Percentiles rank a stretch among this genome's conserved stretches.
phyloP scores from a whole-genome alignment of 2,113 vertebrate genomes.

The Cricetomys ansorgei region DNA sequence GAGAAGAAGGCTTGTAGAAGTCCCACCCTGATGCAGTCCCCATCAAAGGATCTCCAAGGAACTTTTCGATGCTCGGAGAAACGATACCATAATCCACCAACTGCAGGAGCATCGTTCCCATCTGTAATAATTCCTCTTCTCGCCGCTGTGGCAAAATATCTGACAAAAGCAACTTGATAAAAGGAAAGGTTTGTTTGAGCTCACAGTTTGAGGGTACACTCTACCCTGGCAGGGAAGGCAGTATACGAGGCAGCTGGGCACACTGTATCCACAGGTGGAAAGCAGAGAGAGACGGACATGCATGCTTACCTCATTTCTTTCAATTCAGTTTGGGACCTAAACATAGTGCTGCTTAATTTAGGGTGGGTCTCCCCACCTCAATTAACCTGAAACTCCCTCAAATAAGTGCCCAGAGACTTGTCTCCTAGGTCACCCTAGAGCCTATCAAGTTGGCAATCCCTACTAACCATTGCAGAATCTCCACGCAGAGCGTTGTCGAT shows the following conservation, averaged over 20 bases:
- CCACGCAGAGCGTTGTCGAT: background rate
- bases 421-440: no score
- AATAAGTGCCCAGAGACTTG: background rate
- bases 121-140: background rate
- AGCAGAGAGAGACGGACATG: background rate
- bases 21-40: accelerated
- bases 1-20: background rate
- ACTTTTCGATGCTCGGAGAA: background rate
- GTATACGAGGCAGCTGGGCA: background rate
- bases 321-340: no score
- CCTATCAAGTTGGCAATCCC: background rate
- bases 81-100: background rate
- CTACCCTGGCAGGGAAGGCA: background rate
- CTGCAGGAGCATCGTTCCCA: background rate
- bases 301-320: no score
- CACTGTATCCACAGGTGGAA: background rate
- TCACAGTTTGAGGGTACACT: background rate
- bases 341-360: background rate
- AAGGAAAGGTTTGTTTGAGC: background rate
- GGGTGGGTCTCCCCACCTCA: background rate
- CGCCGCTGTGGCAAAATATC: background rate
- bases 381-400: background rate
- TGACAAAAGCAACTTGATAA: background rate
- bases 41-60: no score
- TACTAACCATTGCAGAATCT: background rate